Conservation (phyloP, 2,113 vertebrate species). For the Gopherus flavomarginatus region DNA sequence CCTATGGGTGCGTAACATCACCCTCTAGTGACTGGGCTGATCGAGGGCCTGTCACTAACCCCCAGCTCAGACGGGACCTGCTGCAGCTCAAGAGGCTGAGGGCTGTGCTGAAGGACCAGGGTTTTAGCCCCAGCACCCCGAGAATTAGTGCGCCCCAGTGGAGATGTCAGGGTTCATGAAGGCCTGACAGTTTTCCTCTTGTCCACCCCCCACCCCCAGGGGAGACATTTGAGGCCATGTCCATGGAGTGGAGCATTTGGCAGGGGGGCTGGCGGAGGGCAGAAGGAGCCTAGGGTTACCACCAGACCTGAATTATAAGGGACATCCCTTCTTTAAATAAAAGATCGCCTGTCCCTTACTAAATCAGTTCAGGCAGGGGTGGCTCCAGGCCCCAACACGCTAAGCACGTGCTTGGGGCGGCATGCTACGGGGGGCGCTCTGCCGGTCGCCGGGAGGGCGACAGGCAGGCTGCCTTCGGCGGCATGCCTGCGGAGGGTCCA, state of each 20-base stretch:
- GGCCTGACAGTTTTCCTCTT: no score
- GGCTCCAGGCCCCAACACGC: no score
- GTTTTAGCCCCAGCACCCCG: neutral
- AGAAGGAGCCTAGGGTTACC: neutral
- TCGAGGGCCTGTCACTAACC: neutral
- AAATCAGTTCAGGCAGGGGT: neutral
- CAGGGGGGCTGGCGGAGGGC: no score
- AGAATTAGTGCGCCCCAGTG: neutral
- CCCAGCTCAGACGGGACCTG: no score
- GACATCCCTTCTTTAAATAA: neutral
- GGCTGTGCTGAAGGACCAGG: neutral
- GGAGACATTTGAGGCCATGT: neutral
- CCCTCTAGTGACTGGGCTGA: no score
- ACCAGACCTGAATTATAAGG: neutral
- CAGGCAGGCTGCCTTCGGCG: no score
- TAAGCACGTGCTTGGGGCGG: no score
- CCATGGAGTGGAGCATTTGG: neutral
- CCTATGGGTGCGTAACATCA: no score
- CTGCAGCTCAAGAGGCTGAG: neutral
- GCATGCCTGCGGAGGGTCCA: no score
- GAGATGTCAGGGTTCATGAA: neutral
- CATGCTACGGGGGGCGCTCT: no score
- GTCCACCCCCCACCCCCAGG: fast-evolving
- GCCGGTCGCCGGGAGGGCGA: no score
- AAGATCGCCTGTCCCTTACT: neutral